phyloP scores from a whole-genome alignment of 1,140 invertebrate genomes.

The Aplysia californica region DNA sequence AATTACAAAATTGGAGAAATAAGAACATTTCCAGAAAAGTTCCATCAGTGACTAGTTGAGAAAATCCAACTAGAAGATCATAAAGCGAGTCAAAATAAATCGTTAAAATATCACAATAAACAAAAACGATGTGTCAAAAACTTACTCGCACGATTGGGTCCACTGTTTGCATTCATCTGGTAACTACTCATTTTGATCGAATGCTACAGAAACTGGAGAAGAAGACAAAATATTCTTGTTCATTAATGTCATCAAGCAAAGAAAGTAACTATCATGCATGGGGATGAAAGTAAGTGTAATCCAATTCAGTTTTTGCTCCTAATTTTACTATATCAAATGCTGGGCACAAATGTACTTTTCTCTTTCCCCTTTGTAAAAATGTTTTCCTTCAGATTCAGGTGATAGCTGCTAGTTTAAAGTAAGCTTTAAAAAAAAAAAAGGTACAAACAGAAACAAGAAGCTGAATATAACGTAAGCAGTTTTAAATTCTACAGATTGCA shows the following conservation, averaged over 20 bases:
- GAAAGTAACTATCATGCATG: not conserved
- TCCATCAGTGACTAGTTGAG: not conserved
- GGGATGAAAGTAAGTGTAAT: not conserved
- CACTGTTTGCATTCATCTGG: constrained; percentile 40
- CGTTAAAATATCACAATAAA: not conserved
- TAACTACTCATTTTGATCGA: constrained; percentile 43
- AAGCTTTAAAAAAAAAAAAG: no score
- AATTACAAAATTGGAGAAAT: not conserved
- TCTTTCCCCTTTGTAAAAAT: not conserved
- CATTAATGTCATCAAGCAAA: not conserved
- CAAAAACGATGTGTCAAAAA: constrained; percentile 3
- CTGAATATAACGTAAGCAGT: no score
- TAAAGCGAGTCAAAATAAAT: not conserved
- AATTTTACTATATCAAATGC: not conserved
- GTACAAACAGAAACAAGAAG: no score
- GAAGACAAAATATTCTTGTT: no score
- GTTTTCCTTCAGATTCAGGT: no score
- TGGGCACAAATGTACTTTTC: not conserved
- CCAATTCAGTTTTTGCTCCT: not conserved
- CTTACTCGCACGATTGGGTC: constrained; percentile 42
- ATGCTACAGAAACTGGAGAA: constrained; percentile 3
- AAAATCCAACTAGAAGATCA: not conserved
- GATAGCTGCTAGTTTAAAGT: no score
- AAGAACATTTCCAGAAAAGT: not conserved
- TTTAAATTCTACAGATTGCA: no score